Evolutionary conservation across 2,113 vertebrate species (phyloP).

Genomic region (Setophaga kirtlandii): DNA sequence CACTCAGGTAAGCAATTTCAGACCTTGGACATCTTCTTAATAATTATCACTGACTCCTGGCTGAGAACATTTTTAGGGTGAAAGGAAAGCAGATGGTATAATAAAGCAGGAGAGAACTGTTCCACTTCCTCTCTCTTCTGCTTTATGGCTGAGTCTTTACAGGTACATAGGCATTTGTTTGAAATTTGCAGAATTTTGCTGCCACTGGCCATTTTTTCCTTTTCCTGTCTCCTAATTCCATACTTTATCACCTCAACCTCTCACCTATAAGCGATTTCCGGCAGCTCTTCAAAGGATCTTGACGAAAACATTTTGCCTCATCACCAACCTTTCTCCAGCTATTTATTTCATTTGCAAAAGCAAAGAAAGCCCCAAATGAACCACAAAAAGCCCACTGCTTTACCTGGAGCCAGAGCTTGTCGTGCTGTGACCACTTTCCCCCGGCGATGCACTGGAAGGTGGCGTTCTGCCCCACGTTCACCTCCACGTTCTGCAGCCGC

Average conservation of each 20-base stretch:
- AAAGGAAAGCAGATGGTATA: background rate
- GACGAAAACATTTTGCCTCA: background rate
- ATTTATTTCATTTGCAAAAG: background rate
- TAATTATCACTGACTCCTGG: too few relatives aligned
- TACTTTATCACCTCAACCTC: background rate
- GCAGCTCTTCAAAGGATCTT: background rate
- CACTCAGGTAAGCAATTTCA: background rate
- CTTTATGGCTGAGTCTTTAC: background rate
- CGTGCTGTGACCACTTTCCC: constrained; percentile 96
- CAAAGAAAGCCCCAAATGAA: background rate
- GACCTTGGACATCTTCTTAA: background rate
- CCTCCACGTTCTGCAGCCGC: constrained; percentile 95
- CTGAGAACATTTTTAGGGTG: background rate
- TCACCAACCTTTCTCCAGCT: background rate
- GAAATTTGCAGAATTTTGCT: background rate
- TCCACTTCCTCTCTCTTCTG: background rate
- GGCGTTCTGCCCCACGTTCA: constrained; percentile 96
- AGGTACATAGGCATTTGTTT: accelerated
- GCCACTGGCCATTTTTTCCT: background rate
- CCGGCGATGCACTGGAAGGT: constrained; percentile 96
- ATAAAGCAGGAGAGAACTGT: background rate
- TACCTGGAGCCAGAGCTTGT: constrained; percentile 95
- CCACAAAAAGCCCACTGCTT: accelerated
- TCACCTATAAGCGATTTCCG: background rate
- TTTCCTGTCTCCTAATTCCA: background rate